These are phyloP conservation scores for Melieria crassipennis DNA, from an alignment of 2,888 invertebrate species.

Conservation along the genomic window DNA sequence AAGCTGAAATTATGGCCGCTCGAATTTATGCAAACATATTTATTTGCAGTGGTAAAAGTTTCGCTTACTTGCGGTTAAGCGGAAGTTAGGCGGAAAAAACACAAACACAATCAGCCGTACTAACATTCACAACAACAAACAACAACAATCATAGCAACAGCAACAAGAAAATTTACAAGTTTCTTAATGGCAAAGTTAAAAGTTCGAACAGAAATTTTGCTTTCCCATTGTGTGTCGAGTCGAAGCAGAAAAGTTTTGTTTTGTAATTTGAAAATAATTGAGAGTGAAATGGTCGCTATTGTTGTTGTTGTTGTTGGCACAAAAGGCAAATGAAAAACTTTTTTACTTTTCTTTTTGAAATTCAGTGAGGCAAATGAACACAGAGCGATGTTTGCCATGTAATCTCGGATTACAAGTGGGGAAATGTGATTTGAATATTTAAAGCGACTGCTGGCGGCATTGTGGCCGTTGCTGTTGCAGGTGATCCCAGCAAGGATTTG, in stretches of 20 bases:
- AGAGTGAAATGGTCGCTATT: slow-evolving; percentile 33
- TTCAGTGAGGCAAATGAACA: not conserved
- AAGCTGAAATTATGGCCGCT: too few relatives aligned
- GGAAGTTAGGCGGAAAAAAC: slow-evolving; percentile 15
- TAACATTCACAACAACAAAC: not conserved
- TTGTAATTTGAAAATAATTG: slow-evolving; percentile 39
- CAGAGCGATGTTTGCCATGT: slow-evolving; percentile 8
- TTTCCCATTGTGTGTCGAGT: not conserved
- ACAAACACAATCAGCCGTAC: not conserved
- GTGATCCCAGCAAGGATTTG: not conserved
- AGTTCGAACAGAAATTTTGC: slow-evolving; percentile 31
- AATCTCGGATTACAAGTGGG: slow-evolving; percentile 23
- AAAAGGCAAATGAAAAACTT: not conserved
- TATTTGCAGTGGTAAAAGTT: not conserved
- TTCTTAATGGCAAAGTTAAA: slow-evolving; percentile 39
- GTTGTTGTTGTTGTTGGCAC: not conserved
- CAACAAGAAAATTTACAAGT: slow-evolving; percentile 34
- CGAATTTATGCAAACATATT: too few relatives aligned
- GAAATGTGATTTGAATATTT: slow-evolving; percentile 31
- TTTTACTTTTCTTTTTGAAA: not conserved
- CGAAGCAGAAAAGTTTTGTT: slow-evolving; percentile 29
- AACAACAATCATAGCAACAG: not conserved
- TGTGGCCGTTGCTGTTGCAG: not conserved
- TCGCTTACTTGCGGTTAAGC: slow-evolving; percentile 18
- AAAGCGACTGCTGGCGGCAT: not conserved